These are phyloP conservation scores for Drosophila nigrodunni DNA, from an alignment of 1,140 invertebrate species.

Conservation along the genomic window DNA sequence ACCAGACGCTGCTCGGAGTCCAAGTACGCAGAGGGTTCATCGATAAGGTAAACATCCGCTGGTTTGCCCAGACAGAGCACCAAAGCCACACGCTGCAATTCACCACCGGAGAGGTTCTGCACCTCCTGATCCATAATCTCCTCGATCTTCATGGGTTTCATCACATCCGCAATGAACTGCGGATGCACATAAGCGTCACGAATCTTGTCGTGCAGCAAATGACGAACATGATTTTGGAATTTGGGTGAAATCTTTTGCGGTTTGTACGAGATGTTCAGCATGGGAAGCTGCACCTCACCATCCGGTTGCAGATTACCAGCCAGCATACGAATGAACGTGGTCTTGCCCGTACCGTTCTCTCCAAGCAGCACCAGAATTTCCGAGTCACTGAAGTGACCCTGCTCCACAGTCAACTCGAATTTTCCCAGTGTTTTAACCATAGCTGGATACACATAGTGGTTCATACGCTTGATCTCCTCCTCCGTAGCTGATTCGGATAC, in stretches of 20 bases:
- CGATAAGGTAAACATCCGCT: conserved; percentile 99
- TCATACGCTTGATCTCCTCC: conserved; percentile 97
- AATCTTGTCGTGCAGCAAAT: conserved; percentile 97
- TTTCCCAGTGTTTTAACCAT: conserved; percentile 94
- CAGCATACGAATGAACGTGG: conserved; percentile 99
- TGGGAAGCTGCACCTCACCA: conserved; percentile 92
- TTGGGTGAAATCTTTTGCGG: conserved; percentile 99
- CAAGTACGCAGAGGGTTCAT: conserved; percentile 99
- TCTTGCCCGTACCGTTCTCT: conserved; percentile 99
- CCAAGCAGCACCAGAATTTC: conserved; percentile 99
- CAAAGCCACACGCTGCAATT: conserved; percentile 98
- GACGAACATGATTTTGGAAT: conserved; percentile 95
- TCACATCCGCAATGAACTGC: conserved; percentile 99
- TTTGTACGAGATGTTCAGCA: conserved; percentile 99
- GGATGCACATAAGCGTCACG: conserved; percentile 98
- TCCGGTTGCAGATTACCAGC: conserved; percentile 98
- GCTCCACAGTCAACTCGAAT: conserved; percentile 92
- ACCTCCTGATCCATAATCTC: conserved; percentile 99
- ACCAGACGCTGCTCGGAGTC: conserved; percentile 99
- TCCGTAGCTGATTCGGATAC: conserved; percentile 98
- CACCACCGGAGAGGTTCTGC: conserved; percentile 99
- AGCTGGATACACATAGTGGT: conserved; percentile 97
- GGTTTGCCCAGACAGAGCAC: conserved; percentile 98
- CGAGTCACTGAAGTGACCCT: conserved; percentile 99
- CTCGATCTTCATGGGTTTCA: conserved; percentile 99